Conservation (phyloP, 2,888 invertebrate genomes). For the Lycaena phlaeas region DNA sequence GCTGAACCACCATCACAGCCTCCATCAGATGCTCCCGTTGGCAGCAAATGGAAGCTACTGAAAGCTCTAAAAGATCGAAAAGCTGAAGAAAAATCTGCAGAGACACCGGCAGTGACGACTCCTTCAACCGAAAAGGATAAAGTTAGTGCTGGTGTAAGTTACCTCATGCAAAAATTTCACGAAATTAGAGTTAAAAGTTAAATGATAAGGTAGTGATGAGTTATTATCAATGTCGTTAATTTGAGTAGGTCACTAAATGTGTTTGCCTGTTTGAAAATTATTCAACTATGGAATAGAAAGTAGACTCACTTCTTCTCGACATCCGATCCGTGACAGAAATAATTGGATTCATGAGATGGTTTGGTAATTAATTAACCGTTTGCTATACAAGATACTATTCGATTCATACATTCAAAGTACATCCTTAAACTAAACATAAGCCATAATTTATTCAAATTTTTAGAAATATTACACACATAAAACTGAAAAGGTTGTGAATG, state of each 20-base stretch:
- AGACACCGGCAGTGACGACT: constrained; percentile 76
- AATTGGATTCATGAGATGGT: too few species aligned
- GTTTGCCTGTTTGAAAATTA: too few species aligned
- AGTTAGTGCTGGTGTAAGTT: constrained; percentile 80
- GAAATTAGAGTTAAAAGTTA: constrained; percentile 78
- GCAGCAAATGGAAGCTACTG: constrained; percentile 92
- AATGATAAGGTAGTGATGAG: constrained; percentile 16
- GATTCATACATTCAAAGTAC: too few species aligned
- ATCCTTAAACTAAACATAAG: too few species aligned
- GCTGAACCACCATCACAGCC: constrained; percentile 50
- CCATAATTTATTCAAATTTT: too few species aligned
- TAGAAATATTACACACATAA: too few species aligned
- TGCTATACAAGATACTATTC: too few species aligned
- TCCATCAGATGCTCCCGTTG: constrained; percentile 71
- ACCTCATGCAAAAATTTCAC: constrained; percentile 76
- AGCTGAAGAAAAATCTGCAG: constrained; percentile 87
- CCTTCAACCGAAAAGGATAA: constrained; percentile 76
- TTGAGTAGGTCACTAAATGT: too few species aligned
- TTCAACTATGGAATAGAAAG: too few species aligned
- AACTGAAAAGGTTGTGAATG: constrained; percentile 3
- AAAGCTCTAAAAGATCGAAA: constrained; percentile 92
- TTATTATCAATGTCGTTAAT: not conserved
- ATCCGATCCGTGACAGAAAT: too few species aligned
- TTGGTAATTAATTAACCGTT: too few species aligned
- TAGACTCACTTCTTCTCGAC: too few species aligned